These are phyloP conservation scores for Plagiodera versicolora DNA, from an alignment of 2,888 invertebrate species.

Conservation along the genomic window DNA sequence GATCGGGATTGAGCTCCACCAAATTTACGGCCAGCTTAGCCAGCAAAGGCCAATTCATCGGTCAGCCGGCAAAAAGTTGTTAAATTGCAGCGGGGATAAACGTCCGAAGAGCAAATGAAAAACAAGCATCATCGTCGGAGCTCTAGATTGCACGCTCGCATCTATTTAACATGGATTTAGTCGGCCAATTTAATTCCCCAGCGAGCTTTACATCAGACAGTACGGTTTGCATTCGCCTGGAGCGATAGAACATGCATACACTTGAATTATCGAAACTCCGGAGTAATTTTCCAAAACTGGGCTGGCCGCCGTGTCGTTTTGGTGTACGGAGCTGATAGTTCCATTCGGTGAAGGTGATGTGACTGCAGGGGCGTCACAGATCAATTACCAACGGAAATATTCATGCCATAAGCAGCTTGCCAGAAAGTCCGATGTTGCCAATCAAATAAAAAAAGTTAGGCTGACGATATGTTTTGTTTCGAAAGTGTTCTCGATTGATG, in stretches of 20 bases:
- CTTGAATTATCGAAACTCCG: slow-evolving; percentile 51
- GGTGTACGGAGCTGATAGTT: slow-evolving; percentile 26
- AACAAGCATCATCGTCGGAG: slow-evolving; percentile 30
- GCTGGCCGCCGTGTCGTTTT: slow-evolving; percentile 38
- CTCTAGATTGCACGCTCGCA: slow-evolving; percentile 34
- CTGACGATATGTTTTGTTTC: too few species aligned
- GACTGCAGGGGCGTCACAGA: slow-evolving; percentile 31
- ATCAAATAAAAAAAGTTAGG: too few species aligned
- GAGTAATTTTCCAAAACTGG: slow-evolving; percentile 38
- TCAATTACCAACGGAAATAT: too few species aligned
- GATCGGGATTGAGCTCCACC: slow-evolving; percentile 25
- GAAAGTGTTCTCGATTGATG: too few species aligned
- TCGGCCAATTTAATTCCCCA: slow-evolving; percentile 49
- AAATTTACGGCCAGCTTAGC: slow-evolving; percentile 27
- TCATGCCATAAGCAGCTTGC: too few species aligned
- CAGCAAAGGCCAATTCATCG: slow-evolving; percentile 28
- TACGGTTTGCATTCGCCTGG: slow-evolving; percentile 49
- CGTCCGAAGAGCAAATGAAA: slow-evolving; percentile 34
- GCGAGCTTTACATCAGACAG: slow-evolving; percentile 48
- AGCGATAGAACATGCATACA: slow-evolving; percentile 52
- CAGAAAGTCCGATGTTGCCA: too few species aligned
- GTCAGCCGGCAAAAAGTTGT: slow-evolving; percentile 27
- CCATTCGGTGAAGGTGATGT: slow-evolving; percentile 39
- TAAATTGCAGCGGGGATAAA: slow-evolving; percentile 32
- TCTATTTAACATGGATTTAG: slow-evolving; percentile 43